Evolutionary conservation across 2,888 invertebrate species (phyloP).

Genomic region (Mesorhabditis spiculigera): DNA sequence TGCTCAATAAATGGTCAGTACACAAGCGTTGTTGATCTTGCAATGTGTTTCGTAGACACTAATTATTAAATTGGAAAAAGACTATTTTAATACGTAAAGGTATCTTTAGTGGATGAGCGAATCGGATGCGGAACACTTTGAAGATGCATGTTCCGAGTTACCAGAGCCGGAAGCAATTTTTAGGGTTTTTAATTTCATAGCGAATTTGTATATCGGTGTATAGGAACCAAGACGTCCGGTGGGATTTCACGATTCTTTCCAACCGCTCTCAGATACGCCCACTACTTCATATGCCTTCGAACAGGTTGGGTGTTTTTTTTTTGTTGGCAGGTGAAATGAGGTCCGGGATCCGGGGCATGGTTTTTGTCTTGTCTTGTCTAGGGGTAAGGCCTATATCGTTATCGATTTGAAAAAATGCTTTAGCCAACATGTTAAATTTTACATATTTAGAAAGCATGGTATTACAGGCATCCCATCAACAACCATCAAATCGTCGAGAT

Average conservation of each 20-base stretch:
- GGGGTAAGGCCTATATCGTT: too few relatives aligned
- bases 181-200: too few relatives aligned
- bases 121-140: background rate
- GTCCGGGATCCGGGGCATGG: background rate
- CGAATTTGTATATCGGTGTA: background rate
- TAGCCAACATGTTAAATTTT: too few relatives aligned
- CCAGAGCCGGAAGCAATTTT: background rate
- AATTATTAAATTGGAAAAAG: background rate
- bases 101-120: background rate
- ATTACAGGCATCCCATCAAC: background rate
- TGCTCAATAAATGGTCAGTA: background rate
- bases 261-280: background rate
- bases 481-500: conserved; percentile 24
- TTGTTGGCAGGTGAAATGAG: background rate
- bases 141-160: background rate
- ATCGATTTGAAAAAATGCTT: too few relatives aligned
- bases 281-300: background rate
- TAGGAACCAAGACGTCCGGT: conserved; percentile 2
- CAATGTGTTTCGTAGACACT: background rate
- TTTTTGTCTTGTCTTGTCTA: too few relatives aligned
- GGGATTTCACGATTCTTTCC: background rate
- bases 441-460: too few relatives aligned
- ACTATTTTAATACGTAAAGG: too few relatives aligned
- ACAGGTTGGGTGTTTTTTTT: background rate
- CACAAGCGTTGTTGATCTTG: background rate